Conservation (phyloP, 2,888 invertebrate species). For the Zaprionus bogoriensis region DNA sequence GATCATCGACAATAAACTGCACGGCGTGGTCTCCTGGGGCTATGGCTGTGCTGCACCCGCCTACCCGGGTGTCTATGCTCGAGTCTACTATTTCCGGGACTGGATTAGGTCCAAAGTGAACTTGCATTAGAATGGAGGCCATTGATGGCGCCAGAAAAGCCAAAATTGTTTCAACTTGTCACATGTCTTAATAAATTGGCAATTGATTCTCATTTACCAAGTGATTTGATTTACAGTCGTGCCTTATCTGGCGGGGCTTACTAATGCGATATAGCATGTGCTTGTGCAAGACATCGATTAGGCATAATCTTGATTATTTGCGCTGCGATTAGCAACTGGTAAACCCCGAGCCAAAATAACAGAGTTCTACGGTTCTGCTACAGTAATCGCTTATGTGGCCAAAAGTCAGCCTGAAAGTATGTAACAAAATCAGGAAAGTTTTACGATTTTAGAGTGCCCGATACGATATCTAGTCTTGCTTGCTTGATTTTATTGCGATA, state of each 20-base stretch:
- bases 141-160: no score
- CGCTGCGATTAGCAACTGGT: slow-evolving; percentile 3
- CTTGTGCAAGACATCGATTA: slow-evolving; percentile 14
- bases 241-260: slow-evolving; percentile 14
- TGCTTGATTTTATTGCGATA: no score
- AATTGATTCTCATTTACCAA: slow-evolving; percentile 1
- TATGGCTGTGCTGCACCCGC: slow-evolving; percentile 62
- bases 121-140: background rate
- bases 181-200: slow-evolving; percentile 46
- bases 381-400: no score
- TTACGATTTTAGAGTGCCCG: no score
- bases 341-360: background rate
- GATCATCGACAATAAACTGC: slow-evolving; percentile 53
- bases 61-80: slow-evolving; percentile 78
- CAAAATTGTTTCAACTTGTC: slow-evolving; percentile 11
- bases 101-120: slow-evolving; percentile 57
- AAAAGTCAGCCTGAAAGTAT: background rate
- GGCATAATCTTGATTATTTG: slow-evolving; percentile 8
- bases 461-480: no score
- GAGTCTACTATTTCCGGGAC: slow-evolving; percentile 43
- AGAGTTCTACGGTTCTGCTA: background rate
- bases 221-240: slow-evolving; percentile 5
- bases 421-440: background rate
- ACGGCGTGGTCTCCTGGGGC: slow-evolving; percentile 80
- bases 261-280: slow-evolving; percentile 7